Evolutionary conservation across 2,797 vertebrate genomes (phyloP), one percentile per base, ranked within the genome.

Genomic region (Cuniculus paca): DNA sequence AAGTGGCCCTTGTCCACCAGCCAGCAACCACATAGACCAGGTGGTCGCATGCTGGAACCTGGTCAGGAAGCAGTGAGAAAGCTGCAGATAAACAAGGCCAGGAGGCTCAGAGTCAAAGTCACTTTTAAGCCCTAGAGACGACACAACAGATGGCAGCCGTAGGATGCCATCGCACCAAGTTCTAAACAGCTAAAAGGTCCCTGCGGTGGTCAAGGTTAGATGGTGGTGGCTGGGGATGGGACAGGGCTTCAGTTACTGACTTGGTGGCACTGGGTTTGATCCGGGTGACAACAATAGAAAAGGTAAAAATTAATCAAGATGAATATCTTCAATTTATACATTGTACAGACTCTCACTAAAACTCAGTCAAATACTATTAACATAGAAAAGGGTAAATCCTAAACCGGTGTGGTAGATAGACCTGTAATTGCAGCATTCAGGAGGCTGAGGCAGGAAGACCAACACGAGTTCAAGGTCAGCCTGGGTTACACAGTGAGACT

Each of bases 371-470:
- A n/a, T 50, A 34, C n/a, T 81, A 13, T 56, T n/a, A 77, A 63
- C 39, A 54, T 31, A n/a, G 48, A 86, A 65, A 63, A 22, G 60
- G 22, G 63, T 36, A 83, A 63, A 70, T 36, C 65, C 65, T 36
- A 36, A 70, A 20, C n/a, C 1, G 0, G n/a, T 9, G n/a, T 36
- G 65, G n/a, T 24, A 6, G 9, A 26, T 11, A 6, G 5, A 36
- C 5, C 6, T 17, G 72, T 48, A 48, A 75, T 48, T 20, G 20
- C 17, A 70, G 65, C n/a, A 36, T 19, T 68, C 14, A 9, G 3
- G 17, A 36, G 65, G n/a, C n/a, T 39, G 17, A 39, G 36, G 36
- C n/a, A 39, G 65, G 17, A 68, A n/a, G 19, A 68, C 20, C 2
- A 3, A 13, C 28, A 12, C 31, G 72, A 48, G 42, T 31, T 48